Evolutionary conservation across 2,113 vertebrate genomes (phyloP).

Genomic region (Galemys pyrenaicus): DNA sequence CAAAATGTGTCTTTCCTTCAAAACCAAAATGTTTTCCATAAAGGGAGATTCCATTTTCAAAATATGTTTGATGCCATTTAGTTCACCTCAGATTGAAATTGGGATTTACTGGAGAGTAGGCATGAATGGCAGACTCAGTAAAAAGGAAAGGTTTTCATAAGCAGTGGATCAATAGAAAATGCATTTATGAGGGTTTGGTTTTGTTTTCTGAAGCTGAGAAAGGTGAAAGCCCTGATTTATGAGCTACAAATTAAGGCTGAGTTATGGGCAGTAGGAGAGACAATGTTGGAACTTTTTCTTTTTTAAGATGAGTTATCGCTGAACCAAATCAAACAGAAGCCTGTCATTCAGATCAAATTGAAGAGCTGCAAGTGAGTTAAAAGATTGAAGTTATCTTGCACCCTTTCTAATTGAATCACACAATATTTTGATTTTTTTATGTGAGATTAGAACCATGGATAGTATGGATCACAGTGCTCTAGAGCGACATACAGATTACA

Average conservation of each 20-base stretch:
- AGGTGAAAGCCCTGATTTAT: constrained; percentile 63
- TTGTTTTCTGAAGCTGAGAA: constrained; percentile 71
- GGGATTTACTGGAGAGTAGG: constrained; percentile 10
- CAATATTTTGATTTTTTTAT: constrained; percentile 70
- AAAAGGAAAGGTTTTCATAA: constrained; percentile 62
- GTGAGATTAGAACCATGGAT: neutral
- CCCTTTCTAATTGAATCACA: neutral
- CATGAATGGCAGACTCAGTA: constrained; percentile 12
- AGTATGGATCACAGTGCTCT: constrained; percentile 19
- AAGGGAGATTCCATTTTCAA: constrained; percentile 32
- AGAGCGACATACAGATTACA: constrained; percentile 40
- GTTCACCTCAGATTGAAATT: constrained; percentile 60
- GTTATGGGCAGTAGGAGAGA: neutral
- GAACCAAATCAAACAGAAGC: constrained; percentile 20
- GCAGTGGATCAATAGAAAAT: constrained; percentile 69
- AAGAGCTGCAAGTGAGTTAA: constrained; percentile 13
- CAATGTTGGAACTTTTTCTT: neutral
- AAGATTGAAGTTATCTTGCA: neutral
- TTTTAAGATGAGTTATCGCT: constrained; percentile 38
- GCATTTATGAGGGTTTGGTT: constrained; percentile 50
- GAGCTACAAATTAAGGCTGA: constrained; percentile 18
- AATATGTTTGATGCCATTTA: neutral
- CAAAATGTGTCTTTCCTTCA: neutral
- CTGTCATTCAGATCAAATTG: constrained; percentile 15
- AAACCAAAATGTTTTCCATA: neutral